Evolutionary conservation across 2,797 vertebrate species (phyloP).

Genomic region (Anguilla megastoma): DNA sequence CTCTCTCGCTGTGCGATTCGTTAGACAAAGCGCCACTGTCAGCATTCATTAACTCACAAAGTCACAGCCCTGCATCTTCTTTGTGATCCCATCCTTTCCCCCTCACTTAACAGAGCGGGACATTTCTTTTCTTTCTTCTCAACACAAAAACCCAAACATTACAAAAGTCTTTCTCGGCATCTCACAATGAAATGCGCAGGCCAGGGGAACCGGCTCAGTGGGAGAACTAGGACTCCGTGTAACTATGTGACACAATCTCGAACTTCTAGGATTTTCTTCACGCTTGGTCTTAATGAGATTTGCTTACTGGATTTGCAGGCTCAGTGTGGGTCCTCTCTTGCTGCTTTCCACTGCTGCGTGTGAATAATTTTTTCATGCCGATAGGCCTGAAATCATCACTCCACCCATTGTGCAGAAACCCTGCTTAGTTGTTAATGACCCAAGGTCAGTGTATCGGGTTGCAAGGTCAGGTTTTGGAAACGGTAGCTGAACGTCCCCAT

Average conservation of each 20-base stretch:
- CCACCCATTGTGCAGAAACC: not conserved
- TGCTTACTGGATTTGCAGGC: not conserved
- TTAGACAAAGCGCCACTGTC: slow-evolving; percentile 53
- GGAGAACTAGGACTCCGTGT: not conserved
- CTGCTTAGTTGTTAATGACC: not conserved
- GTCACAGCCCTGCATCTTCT: slow-evolving; percentile 35
- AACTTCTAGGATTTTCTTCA: not conserved
- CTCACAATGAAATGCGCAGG: slow-evolving; percentile 16
- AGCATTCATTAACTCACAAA: slow-evolving; percentile 53
- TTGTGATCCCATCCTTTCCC: slow-evolving; percentile 25
- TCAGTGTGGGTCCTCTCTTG: not conserved
- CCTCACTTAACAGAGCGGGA: slow-evolving; percentile 19
- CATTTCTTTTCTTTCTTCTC: slow-evolving; percentile 26
- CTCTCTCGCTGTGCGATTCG: slow-evolving; percentile 45
- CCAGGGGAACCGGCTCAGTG: not conserved
- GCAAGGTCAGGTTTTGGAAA: not conserved
- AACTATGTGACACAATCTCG: not conserved
- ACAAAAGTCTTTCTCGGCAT: slow-evolving; percentile 15
- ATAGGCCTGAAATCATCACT: not conserved
- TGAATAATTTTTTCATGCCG: not conserved
- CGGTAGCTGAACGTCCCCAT: not conserved
- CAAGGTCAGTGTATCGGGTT: not conserved
- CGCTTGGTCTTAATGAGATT: not conserved
- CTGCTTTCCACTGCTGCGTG: not conserved
- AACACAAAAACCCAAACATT: slow-evolving; percentile 8